phyloP scores from a whole-genome alignment of 2,797 vertebrate genomes.

The Ctenopoma multispine region DNA sequence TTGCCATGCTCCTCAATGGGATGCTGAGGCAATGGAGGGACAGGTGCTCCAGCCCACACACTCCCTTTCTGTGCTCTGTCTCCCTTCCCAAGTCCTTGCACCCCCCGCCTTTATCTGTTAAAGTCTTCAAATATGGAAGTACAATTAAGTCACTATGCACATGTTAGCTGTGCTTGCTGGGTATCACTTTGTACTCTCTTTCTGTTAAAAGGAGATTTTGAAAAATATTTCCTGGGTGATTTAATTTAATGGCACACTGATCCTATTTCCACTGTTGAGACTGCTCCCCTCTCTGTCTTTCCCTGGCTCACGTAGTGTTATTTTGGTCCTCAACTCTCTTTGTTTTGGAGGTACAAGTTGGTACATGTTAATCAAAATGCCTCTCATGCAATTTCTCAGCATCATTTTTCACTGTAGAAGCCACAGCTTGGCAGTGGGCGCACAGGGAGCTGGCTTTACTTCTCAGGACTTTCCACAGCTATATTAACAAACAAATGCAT shows the following conservation, averaged over 20 bases:
- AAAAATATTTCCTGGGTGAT: conserved; percentile 4
- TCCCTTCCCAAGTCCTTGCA: not conserved
- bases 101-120: conserved; percentile 40
- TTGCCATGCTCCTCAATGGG: conserved; percentile 76
- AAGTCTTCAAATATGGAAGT: conserved; percentile 44
- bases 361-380: conserved; percentile 78
- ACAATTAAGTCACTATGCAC: conserved; percentile 9
- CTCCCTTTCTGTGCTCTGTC: conserved; percentile 8
- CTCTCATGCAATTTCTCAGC: conserved; percentile 71
- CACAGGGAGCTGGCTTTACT: conserved; percentile 61
- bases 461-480: conserved; percentile 76
- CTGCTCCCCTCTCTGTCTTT: conserved; percentile 21
- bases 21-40: conserved; percentile 71
- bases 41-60: conserved; percentile 71
- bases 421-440: conserved; percentile 68
- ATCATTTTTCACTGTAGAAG: conserved; percentile 68
- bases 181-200: not conserved
- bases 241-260: conserved; percentile 14
- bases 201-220: conserved; percentile 3
- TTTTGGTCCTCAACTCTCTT: conserved; percentile 66
- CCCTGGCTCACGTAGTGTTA: conserved; percentile 51
- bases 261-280: conserved; percentile 29
- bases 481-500: conserved; percentile 77
- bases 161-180: not conserved
- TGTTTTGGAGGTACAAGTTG: conserved; percentile 73